Percentiles rank a stretch among this genome's conserved stretches.
These are phyloP conservation scores for Noturus placidus DNA, from an alignment of 2,113 vertebrate species.

Conservation along the genomic window DNA sequence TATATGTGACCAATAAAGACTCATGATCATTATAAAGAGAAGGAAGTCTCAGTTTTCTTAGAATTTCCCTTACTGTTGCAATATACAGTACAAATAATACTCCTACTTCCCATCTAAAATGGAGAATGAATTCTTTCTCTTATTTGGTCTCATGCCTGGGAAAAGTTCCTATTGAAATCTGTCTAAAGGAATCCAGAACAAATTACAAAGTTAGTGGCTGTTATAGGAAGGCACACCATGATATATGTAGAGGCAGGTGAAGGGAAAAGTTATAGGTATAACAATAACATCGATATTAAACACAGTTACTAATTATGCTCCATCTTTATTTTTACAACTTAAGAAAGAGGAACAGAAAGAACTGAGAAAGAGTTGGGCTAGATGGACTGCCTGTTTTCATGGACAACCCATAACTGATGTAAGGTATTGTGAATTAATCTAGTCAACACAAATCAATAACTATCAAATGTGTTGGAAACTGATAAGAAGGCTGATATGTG, in stretches of 20 bases:
- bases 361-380: slow-evolving; percentile 72
- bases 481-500: slow-evolving; percentile 38
- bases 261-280: neutral
- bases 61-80: neutral
- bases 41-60: neutral
- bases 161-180: neutral
- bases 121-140: neutral
- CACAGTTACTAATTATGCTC: neutral
- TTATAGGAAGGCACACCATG: neutral
- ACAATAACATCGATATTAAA: neutral
- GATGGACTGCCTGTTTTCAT: slow-evolving; percentile 75
- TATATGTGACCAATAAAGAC: no score
- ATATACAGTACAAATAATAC: neutral
- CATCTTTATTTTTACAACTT: slow-evolving; percentile 6
- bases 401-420: slow-evolving; percentile 74
- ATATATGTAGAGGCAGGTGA: neutral
- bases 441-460: neutral
- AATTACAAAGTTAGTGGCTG: neutral
- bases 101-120: neutral
- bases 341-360: slow-evolving; percentile 74
- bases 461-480: slow-evolving; percentile 41
- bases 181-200: neutral
- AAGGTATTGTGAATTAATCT: slow-evolving; percentile 63
- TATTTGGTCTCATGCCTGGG: neutral
- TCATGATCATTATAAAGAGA: neutral